phyloP scores from a whole-genome alignment of 2,888 invertebrate genomes.

The Ceratothoa steindachneri region DNA sequence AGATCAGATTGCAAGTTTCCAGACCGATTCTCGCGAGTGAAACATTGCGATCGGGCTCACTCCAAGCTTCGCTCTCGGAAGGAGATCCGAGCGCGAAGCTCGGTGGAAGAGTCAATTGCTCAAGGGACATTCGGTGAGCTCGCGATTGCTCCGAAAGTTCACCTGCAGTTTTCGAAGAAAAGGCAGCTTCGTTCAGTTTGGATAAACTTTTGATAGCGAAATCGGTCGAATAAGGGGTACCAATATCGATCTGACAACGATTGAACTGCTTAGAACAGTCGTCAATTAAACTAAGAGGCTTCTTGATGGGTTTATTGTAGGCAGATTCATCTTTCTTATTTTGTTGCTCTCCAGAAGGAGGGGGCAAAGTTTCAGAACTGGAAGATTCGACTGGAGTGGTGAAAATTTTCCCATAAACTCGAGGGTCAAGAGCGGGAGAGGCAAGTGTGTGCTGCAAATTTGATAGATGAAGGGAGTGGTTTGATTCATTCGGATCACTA shows the following conservation, averaged over 20 bases:
- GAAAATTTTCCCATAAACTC: not conserved
- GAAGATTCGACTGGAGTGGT: not conserved
- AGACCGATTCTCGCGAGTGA: constrained; percentile 73
- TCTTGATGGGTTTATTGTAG: not conserved
- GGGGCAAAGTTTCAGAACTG: constrained; percentile 34
- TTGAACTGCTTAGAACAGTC: not conserved
- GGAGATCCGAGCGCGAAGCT: constrained; percentile 28
- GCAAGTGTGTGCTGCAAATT: not conserved
- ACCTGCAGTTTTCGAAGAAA: not conserved
- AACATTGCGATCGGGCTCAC: constrained; percentile 77
- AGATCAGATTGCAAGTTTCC: constrained; percentile 48
- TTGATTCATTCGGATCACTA: not conserved
- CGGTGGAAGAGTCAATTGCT: not conserved
- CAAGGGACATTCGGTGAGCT: constrained; percentile 20
- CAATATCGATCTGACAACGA: constrained; percentile 14
- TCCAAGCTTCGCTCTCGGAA: constrained; percentile 79
- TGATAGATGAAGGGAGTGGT: not conserved
- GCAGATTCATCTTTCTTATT: constrained; percentile 12
- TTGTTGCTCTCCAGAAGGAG: constrained; percentile 25
- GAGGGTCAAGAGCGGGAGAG: not conserved
- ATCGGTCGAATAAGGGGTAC: constrained; percentile 36
- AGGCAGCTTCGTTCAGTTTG: not conserved
- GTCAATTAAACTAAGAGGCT: not conserved
- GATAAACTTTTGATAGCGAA: constrained; percentile 23
- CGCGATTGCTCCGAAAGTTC: not conserved